A percentile compares a stretch with the other conserved stretches of the same genome.
Conservation (phyloP, 2,113 vertebrate species). For the Aleadryas rufinucha region DNA sequence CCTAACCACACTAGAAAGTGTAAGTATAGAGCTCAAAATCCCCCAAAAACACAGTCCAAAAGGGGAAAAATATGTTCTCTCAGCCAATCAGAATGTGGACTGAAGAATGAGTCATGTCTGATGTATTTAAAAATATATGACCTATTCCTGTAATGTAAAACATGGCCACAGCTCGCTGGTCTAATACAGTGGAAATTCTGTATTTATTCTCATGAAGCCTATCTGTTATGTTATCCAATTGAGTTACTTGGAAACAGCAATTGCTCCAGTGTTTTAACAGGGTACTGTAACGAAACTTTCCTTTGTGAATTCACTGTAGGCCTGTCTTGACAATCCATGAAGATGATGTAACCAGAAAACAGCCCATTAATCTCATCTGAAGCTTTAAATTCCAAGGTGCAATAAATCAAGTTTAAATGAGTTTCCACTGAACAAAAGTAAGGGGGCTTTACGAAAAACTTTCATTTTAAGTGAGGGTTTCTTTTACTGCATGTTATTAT, state of each 20-base stretch:
- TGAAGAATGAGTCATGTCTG: neutral
- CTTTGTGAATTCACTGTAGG: constrained; percentile 35
- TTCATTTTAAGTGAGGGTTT: neutral
- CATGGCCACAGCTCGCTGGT: neutral
- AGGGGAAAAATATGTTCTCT: neutral
- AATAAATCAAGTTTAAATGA: constrained; percentile 64
- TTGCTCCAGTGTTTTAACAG: neutral
- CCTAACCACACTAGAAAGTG: neutral
- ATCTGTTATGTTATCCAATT: constrained; percentile 55
- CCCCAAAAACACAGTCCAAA: neutral
- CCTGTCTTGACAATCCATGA: constrained; percentile 54
- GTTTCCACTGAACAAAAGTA: constrained; percentile 46
- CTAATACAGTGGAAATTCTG: constrained; percentile 27
- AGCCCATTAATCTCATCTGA: constrained; percentile 60
- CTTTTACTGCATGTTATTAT: neutral
- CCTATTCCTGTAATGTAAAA: constrained; percentile 19
- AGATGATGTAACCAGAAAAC: constrained; percentile 65
- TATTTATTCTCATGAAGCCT: constrained; percentile 28
- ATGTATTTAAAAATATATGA: constrained; percentile 30
- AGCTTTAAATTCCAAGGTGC: constrained; percentile 47
- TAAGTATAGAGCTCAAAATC: neutral
- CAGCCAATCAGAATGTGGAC: neutral
- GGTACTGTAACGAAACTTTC: constrained; percentile 37
- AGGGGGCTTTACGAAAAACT: neutral
- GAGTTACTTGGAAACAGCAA: constrained; percentile 60